These are phyloP conservation scores for Melieria picta DNA, from an alignment of 2,888 invertebrate species.

Conservation along the genomic window DNA sequence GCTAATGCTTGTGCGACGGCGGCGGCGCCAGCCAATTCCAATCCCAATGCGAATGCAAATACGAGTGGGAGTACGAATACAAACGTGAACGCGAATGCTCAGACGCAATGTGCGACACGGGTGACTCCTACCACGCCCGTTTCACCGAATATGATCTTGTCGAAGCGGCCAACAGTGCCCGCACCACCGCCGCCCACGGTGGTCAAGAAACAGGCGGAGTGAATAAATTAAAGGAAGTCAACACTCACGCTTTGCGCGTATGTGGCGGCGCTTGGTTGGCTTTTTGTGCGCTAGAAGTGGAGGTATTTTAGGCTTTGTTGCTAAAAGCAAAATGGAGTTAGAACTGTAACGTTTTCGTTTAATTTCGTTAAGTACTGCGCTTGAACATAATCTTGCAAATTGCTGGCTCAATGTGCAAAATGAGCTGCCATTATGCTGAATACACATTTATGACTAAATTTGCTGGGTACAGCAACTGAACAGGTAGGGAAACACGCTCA, in stretches of 20 bases:
- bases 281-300: too few species aligned
- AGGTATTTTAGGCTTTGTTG: too few species aligned
- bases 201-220: slow-evolving; percentile 55
- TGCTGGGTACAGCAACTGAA: too few species aligned
- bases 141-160: slow-evolving; percentile 57
- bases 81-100: not conserved
- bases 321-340: too few species aligned
- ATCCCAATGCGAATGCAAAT: slow-evolving; percentile 34
- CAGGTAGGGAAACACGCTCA: too few species aligned
- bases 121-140: slow-evolving; percentile 56
- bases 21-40: slow-evolving; percentile 22
- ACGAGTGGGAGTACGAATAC: slow-evolving; percentile 12
- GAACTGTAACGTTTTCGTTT: too few species aligned
- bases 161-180: slow-evolving; percentile 61
- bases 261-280: not conserved
- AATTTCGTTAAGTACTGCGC: too few species aligned
- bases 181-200: slow-evolving; percentile 58
- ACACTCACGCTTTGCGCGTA: not conserved
- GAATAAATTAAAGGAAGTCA: slow-evolving; percentile 24
- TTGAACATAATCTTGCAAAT: too few species aligned
- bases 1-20: slow-evolving; percentile 4
- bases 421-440: too few species aligned
- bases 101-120: slow-evolving; percentile 29
- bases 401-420: too few species aligned
- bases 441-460: too few species aligned